Conservation (phyloP, 1,140 invertebrate genomes). For the Drosophila sproati region DNA sequence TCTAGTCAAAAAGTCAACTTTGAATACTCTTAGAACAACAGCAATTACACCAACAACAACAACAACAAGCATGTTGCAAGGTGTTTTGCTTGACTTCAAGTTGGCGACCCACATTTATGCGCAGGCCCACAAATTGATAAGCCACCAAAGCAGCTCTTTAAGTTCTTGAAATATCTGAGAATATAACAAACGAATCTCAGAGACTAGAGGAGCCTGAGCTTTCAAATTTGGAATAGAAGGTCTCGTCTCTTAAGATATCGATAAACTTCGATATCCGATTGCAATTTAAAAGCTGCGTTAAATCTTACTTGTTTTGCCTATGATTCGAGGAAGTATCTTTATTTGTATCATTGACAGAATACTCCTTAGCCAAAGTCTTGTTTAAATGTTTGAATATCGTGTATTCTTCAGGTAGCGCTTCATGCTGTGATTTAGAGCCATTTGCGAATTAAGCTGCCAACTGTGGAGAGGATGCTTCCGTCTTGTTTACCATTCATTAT, state of each 20-base stretch:
- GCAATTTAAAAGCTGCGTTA: too few relatives aligned
- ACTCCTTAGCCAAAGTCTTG: too few relatives aligned
- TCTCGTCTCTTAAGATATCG: too few relatives aligned
- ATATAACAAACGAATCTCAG: neutral
- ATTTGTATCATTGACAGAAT: too few relatives aligned
- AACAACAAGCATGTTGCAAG: slow-evolving; percentile 41
- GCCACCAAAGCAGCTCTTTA: neutral
- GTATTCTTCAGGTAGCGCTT: neutral
- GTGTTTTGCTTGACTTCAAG: slow-evolving; percentile 23
- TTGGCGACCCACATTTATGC: slow-evolving; percentile 20
- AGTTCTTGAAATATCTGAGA: neutral
- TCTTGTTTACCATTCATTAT: slow-evolving; percentile 1
- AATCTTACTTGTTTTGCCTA: too few relatives aligned
- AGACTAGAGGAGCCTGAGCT: too few relatives aligned
- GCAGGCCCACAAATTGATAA: neutral
- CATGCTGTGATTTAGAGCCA: neutral
- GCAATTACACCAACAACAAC: neutral
- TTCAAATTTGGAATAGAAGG: too few relatives aligned
- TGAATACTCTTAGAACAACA: slow-evolving; percentile 15
- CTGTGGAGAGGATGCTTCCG: neutral
- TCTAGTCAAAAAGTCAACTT: slow-evolving; percentile 52
- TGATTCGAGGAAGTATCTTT: too few relatives aligned
- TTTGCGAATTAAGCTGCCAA: neutral
- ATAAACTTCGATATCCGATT: too few relatives aligned
- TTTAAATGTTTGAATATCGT: neutral